A percentile compares a stretch with the other conserved stretches of the same genome.
Conservation (phyloP, 1,140 invertebrate species). For the Trinorchestia longiramus region DNA sequence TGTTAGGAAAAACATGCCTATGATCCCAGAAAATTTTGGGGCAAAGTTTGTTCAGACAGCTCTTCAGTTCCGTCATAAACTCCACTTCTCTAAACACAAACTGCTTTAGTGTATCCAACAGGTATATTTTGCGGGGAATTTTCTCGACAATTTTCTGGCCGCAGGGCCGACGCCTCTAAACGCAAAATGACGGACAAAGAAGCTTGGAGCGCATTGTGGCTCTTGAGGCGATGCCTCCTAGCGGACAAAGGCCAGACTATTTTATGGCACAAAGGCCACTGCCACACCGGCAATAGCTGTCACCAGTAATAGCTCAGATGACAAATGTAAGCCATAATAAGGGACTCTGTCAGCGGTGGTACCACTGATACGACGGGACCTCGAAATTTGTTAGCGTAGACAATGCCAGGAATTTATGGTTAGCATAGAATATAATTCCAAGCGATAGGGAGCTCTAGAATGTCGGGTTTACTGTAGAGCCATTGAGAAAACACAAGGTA, state of each 20-base stretch:
- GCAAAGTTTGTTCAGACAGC: background rate
- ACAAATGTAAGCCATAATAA: conserved; percentile 45
- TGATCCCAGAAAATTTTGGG: background rate
- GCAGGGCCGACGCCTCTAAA: background rate
- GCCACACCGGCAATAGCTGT: conserved; percentile 48
- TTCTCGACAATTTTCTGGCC: background rate
- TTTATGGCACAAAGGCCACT: conserved; percentile 37
- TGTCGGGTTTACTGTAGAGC: background rate
- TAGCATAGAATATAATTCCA: background rate
- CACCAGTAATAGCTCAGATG: conserved; percentile 19
- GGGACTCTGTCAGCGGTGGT: conserved; percentile 1
- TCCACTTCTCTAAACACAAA: conserved; percentile 1
- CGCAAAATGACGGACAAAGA: conserved; percentile 41
- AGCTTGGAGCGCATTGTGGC: conserved; percentile 2
- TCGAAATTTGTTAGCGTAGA: conserved; percentile 1
- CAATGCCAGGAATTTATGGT: background rate
- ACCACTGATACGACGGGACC: background rate
- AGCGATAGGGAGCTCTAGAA: background rate
- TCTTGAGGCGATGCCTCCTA: background rate
- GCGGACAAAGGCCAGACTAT: conserved; percentile 13
- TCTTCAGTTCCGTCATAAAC: background rate
- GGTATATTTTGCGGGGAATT: background rate
- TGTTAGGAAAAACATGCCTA: background rate
- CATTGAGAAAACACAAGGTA: background rate
- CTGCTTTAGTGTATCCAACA: background rate